Base-by-base conservation (phyloP, 2,888 invertebrate species). In the Thymelicus sylvestris region DNA sequence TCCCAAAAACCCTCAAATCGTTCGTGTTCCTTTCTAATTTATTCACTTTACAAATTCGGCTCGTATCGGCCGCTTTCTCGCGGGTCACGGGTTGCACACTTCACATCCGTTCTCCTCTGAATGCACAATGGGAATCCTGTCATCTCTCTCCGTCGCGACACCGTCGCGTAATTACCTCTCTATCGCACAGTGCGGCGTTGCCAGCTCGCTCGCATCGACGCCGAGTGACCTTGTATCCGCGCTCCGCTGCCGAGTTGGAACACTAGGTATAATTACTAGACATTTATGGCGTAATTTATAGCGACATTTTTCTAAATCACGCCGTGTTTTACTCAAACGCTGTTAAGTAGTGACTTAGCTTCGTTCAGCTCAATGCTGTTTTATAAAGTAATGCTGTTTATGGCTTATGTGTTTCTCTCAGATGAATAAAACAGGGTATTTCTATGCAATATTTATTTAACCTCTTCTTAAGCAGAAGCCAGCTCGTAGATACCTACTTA, bases 101-200 rank as follows among this genome's bases (percentile, higher is more conserved):
- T 78, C 81, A 87, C 87, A 90, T 88, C 91, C 89, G 92, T 90
- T 92, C 90, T 86, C 86, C 86, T 88, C 86, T 83, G 87, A 91
- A 89, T 89, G 91, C 87, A 90, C 88, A 90, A 89, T 88, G 83
- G 81, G 81, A 88, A 83, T 85, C 59, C 66, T 76, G 81, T 81
- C 76, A 69, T 92, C 90, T 85, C 86, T 73, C 74, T 91, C 81
- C 76, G 72, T 66, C 78, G 1, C 67, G 24, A 7, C 0, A 3
- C n/a, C 48, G 60, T 19, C 7, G 19, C 48, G 19, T 82, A 73
- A 73, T 24, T 31, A 76, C 75, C n/a, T 81, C 84, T 84, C 84
- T 73, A 72, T 87, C 77, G 66, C 66, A 7, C 79, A 71, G 76
- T 77, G 90, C 89, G 88, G 81, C 86, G 91, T 92, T 91, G 92